Percentiles rank a stretch among this genome's conserved stretches.
Evolutionary conservation across 64 coral and sea anemone species (phyloP).

Genomic region (Montipora capricornis): DNA sequence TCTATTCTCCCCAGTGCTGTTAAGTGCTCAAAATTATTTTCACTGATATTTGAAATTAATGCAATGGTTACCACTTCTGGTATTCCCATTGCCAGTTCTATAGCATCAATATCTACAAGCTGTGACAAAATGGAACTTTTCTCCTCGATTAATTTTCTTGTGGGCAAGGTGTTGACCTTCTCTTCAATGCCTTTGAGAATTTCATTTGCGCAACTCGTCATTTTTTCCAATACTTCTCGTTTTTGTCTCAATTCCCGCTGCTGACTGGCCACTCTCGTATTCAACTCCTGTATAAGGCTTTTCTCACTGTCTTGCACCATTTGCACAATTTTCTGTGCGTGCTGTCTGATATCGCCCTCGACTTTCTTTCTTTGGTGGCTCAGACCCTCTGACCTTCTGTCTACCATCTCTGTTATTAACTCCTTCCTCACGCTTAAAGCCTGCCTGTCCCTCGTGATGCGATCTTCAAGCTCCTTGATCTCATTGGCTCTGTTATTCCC

Average conservation of each 20-base stretch:
- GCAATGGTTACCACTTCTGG: constrained; percentile 38
- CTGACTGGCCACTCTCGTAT: constrained; percentile 9
- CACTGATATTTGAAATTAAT: constrained; percentile 23
- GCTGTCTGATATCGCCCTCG: constrained; percentile 46
- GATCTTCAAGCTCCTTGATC: constrained; percentile 39
- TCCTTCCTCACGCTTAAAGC: constrained; percentile 28
- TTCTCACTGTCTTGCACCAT: constrained; percentile 49
- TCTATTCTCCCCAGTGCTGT: constrained; percentile 15
- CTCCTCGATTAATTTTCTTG: constrained; percentile 17
- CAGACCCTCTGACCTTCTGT: neutral
- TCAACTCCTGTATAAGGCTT: constrained; percentile 48
- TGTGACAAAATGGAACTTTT: constrained; percentile 50
- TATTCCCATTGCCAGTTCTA: constrained; percentile 32
- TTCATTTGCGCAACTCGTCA: neutral
- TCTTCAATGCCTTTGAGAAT: constrained; percentile 22
- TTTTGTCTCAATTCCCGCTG: constrained; percentile 48
- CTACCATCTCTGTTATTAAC: neutral
- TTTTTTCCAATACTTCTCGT: constrained; percentile 14
- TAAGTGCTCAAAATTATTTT: neutral
- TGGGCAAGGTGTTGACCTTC: constrained; percentile 23
- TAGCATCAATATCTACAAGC: constrained; percentile 41
- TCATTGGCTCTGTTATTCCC: constrained; percentile 21
- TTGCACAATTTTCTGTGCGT: constrained; percentile 42
- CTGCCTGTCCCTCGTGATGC: constrained; percentile 23
- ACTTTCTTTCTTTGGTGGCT: constrained; percentile 50